A percentile compares a stretch with the other conserved stretches of the same genome.
phyloP scores from a whole-genome alignment of 2,888 invertebrate genomes.

The Athalia rosae region DNA sequence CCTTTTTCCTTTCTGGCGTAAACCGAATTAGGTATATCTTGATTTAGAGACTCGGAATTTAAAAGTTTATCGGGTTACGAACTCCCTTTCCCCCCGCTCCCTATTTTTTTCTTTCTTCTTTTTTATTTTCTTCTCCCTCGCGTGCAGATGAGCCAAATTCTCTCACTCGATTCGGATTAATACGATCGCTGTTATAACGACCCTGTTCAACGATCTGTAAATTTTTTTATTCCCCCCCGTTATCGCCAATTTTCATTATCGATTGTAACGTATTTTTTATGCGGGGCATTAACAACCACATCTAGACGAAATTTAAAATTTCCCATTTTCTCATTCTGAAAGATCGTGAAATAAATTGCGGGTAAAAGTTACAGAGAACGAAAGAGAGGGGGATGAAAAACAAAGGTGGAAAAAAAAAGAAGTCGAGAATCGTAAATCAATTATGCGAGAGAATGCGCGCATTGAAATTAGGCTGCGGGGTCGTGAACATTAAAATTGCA shows the following conservation, averaged over 20 bases:
- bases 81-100: not conserved
- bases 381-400: not conserved
- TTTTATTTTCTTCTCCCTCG: not conserved
- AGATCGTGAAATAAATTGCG: not conserved
- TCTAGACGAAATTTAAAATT: not conserved
- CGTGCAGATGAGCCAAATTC: not conserved
- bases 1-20: slow-evolving; percentile 7
- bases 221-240: slow-evolving; percentile 22
- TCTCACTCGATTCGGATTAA: slow-evolving; percentile 30
- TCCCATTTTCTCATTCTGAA: not conserved
- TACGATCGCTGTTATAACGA: slow-evolving; percentile 19
- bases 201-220: slow-evolving; percentile 40
- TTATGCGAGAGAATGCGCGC: slow-evolving; percentile 58
- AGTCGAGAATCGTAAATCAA: slow-evolving; percentile 59
- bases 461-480: slow-evolving; percentile 67
- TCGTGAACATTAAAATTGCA: slow-evolving; percentile 68
- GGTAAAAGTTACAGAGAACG: not conserved
- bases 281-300: not conserved
- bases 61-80: slow-evolving; percentile 27
- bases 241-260: slow-evolving; percentile 11
- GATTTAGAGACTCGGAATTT: slow-evolving; percentile 36
- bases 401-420: slow-evolving; percentile 38
- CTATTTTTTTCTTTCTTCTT: too few species aligned
- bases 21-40: slow-evolving; percentile 32
- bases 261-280: too few species aligned